phyloP scores from a whole-genome alignment of 2,797 vertebrate species.

The Myoxocephalus aenaeus region DNA sequence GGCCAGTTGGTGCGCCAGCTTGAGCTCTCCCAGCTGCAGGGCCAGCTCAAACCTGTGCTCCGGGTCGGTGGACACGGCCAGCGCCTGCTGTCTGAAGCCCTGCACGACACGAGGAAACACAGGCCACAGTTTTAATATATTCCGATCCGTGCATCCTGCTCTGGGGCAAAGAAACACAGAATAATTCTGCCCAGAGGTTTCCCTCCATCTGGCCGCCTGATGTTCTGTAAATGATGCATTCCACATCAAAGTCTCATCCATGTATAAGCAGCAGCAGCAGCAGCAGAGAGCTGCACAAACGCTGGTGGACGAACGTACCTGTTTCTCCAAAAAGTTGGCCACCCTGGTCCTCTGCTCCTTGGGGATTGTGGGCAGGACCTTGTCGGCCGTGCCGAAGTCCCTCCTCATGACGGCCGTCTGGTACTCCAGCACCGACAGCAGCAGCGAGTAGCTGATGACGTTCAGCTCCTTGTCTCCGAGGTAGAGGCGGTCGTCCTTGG shows the following conservation, averaged over 20 bases:
- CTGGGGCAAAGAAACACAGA: neutral
- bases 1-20: constrained; percentile 64
- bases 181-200: constrained; percentile 31
- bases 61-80: constrained; percentile 73
- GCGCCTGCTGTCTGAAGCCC: constrained; percentile 79
- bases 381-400: constrained; percentile 93
- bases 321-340: constrained; percentile 94
- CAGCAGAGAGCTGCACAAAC: neutral
- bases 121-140: neutral
- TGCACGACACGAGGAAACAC: constrained; percentile 36
- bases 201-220: constrained; percentile 57
- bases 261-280: no score
- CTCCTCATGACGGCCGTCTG: constrained; percentile 95
- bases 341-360: constrained; percentile 95
- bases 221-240: constrained; percentile 54
- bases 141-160: neutral
- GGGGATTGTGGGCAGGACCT: constrained; percentile 93
- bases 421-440: constrained; percentile 94
- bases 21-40: constrained; percentile 92
- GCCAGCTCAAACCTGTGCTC: constrained; percentile 96
- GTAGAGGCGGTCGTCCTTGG: constrained; percentile 93
- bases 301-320: constrained; percentile 74
- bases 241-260: neutral
- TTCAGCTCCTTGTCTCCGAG: constrained; percentile 95
- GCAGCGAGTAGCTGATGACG: constrained; percentile 90